phyloP scores from a whole-genome alignment of 2,113 vertebrate species.

The Mola mola region DNA sequence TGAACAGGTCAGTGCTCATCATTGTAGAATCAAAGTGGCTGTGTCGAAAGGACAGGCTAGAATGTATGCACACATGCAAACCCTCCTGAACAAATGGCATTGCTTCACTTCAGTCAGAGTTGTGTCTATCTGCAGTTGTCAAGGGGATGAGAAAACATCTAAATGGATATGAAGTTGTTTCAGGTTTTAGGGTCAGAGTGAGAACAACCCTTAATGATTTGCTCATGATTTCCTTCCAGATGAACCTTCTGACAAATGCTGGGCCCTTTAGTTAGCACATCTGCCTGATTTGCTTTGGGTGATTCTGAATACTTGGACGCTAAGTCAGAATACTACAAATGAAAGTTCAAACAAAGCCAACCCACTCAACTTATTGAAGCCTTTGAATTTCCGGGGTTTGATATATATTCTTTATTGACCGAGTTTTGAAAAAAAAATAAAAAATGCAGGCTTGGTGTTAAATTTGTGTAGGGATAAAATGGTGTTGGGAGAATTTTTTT shows the following conservation, averaged over 20 bases:
- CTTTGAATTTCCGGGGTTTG: conserved; percentile 14
- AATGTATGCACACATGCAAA: neutral
- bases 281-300: conserved; percentile 4
- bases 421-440: conserved; percentile 29
- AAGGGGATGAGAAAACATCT: neutral
- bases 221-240: conserved; percentile 38
- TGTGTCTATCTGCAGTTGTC: neutral
- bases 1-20: conserved; percentile 22
- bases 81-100: conserved; percentile 2
- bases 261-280: conserved; percentile 30
- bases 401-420: conserved; percentile 20
- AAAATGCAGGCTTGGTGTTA: conserved; percentile 3
- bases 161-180: conserved; percentile 23
- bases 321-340: conserved; percentile 17
- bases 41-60: conserved; percentile 22
- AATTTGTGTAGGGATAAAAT: conserved; percentile 15
- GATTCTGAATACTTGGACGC: conserved; percentile 17
- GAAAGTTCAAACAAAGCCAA: conserved; percentile 33
- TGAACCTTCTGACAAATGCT: conserved; percentile 11
- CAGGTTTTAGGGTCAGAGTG: conserved; percentile 23
- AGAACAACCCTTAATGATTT: conserved; percentile 44
- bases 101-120: conserved; percentile 43
- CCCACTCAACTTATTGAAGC: conserved; percentile 20
- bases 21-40: conserved; percentile 38
- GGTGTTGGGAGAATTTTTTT: neutral